Conservation (phyloP, 30 jellyfish, hydroid and myxozoan species). For the Catostylus mosaicus region DNA sequence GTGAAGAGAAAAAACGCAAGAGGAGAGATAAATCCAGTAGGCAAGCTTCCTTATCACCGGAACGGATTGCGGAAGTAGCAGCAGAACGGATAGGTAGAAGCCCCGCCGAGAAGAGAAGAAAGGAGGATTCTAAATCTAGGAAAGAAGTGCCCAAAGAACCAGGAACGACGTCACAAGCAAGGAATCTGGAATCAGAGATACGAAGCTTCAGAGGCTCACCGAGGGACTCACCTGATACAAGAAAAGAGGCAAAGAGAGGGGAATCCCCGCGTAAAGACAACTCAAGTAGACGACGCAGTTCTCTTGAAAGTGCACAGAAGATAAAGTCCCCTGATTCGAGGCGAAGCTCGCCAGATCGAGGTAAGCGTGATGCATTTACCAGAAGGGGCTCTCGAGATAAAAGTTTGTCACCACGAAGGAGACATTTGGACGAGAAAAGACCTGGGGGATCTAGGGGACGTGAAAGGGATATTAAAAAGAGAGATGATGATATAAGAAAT, state of each 20-base stretch:
- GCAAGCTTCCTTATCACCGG: constrained; percentile 41
- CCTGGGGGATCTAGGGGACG: constrained; percentile 43
- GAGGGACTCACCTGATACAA: constrained; percentile 62
- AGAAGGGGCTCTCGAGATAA: constrained; percentile 50
- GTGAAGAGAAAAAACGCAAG: constrained; percentile 49
- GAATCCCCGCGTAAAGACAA: constrained; percentile 52
- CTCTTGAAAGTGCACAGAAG: constrained; percentile 31
- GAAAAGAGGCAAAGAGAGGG: constrained; percentile 46
- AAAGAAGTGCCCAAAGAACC: constrained; percentile 12
- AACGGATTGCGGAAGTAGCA: constrained; percentile 37
- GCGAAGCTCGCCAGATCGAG: constrained; percentile 65
- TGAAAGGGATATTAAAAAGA: constrained; percentile 47
- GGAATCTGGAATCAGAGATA: constrained; percentile 42
- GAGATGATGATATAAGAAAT: constrained; percentile 29
- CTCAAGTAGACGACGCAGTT: constrained; percentile 25
- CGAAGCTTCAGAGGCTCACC: constrained; percentile 64
- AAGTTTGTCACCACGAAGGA: constrained; percentile 48
- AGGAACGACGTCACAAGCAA: constrained; percentile 12
- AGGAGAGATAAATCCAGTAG: constrained; percentile 29
- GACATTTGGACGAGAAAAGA: constrained; percentile 43
- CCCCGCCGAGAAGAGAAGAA: constrained; percentile 43
- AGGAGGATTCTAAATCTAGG: constrained; percentile 28
- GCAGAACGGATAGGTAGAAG: constrained; percentile 26
- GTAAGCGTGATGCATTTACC: constrained; percentile 32
- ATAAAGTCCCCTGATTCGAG: constrained; percentile 63